Percentiles rank a stretch among this genome's conserved stretches.
These are phyloP conservation scores for Nomada flava DNA, from an alignment of 2,888 invertebrate genomes.

Conservation along the genomic window DNA sequence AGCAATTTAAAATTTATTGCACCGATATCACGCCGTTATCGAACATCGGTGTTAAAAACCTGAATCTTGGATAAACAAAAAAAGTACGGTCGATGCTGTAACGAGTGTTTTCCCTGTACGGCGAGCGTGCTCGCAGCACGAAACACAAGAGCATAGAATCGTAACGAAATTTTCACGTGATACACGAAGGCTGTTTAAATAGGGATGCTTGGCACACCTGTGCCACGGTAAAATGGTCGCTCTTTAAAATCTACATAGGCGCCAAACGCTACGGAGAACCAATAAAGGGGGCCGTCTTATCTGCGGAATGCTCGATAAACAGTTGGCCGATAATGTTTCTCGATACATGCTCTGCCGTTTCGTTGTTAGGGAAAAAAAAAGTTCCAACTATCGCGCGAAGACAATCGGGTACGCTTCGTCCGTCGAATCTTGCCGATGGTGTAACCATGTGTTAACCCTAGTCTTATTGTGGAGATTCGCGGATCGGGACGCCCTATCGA, in stretches of 20 bases:
- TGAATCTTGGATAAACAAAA: not conserved
- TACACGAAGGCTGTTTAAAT: conserved; percentile 23
- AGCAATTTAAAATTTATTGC: conserved; percentile 9
- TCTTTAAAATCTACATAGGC: conserved; percentile 38
- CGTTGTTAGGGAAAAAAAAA: conserved; percentile 21
- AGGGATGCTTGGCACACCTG: conserved; percentile 41
- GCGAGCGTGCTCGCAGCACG: not conserved
- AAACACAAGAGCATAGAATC: not conserved
- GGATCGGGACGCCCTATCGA: conserved; percentile 20
- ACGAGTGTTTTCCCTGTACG: not conserved
- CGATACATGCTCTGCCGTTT: conserved; percentile 60
- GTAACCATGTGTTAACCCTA: conserved; percentile 9
- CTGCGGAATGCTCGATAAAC: conserved; percentile 71
- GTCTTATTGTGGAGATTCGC: conserved; percentile 24
- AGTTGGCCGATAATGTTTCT: conserved; percentile 66
- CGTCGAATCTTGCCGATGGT: conserved; percentile 5
- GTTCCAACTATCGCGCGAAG: conserved; percentile 20
- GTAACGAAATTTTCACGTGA: conserved; percentile 22
- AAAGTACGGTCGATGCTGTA: not conserved
- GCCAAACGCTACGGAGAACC: conserved; percentile 36
- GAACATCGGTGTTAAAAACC: not conserved
- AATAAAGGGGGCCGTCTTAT: conserved; percentile 58
- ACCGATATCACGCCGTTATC: not conserved
- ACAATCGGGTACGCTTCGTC: conserved; percentile 5
- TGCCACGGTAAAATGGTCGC: conserved; percentile 21